Conservation (phyloP, 2,797 vertebrate genomes). For the Rhincodon typus region DNA sequence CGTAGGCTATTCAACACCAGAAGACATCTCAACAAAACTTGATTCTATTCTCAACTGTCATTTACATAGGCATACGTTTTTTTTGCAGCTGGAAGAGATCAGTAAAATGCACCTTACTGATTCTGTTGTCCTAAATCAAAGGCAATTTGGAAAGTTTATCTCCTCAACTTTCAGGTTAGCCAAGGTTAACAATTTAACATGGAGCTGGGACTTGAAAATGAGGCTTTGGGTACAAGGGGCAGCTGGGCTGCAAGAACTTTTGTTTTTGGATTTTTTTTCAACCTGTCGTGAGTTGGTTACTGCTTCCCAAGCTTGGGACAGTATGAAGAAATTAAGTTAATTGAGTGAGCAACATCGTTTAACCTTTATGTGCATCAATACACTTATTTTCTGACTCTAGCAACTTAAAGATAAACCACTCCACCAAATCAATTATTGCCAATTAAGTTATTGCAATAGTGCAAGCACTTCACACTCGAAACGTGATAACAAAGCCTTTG, state of each 20-base stretch:
- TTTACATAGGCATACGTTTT: not conserved
- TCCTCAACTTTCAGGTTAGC: not conserved
- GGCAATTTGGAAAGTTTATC: not conserved
- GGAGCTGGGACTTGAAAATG: not conserved
- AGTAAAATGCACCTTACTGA: not conserved
- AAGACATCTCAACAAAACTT: not conserved
- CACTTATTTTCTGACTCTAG: not conserved
- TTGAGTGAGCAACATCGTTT: not conserved
- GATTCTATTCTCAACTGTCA: not conserved
- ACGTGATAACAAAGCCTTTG: not conserved
- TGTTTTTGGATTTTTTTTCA: not conserved
- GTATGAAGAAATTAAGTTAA: not conserved
- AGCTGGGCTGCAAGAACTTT: not conserved
- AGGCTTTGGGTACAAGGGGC: not conserved
- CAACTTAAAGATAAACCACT: not conserved
- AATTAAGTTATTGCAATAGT: not conserved
- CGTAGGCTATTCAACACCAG: not conserved
- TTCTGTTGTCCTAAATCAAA: not conserved
- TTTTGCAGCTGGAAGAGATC: not conserved
- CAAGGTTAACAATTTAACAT: not conserved
- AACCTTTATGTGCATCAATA: not conserved
- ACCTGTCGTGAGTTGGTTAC: not conserved
- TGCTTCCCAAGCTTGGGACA: not conserved
- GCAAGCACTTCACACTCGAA: not conserved
- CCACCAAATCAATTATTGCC: not conserved